Percentiles rank a stretch among this genome's conserved stretches.
phyloP scores from a whole-genome alignment of 2,797 vertebrate genomes.

The Lacerta agilis region DNA sequence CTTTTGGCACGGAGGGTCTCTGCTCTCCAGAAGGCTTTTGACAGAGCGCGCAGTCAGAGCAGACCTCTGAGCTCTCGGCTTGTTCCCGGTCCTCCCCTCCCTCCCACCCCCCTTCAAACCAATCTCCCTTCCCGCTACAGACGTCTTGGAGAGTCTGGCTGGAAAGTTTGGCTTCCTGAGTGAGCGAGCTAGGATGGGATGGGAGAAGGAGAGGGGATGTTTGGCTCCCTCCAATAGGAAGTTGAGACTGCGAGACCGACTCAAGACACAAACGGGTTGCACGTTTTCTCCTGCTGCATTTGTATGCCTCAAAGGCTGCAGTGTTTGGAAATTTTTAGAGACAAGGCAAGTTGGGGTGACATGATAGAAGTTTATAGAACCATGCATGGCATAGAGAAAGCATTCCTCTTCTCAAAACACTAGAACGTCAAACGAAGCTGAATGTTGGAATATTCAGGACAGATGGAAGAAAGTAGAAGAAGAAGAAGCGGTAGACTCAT shows the following conservation, averaged over 20 bases:
- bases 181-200: background rate
- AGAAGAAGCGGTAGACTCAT: too few relatives aligned
- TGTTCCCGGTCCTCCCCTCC: constrained; percentile 23
- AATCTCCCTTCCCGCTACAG: background rate
- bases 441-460: too few relatives aligned
- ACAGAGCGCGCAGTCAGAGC: background rate
- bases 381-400: too few relatives aligned
- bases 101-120: background rate
- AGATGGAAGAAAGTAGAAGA: too few relatives aligned
- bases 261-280: background rate
- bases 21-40: background rate
- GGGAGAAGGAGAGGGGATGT: too few relatives aligned
- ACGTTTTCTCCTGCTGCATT: background rate
- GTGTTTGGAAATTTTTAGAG: too few relatives aligned
- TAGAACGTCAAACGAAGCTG: too few relatives aligned
- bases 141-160: constrained; percentile 31
- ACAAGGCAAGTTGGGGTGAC: too few relatives aligned
- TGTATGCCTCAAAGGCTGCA: background rate
- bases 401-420: too few relatives aligned
- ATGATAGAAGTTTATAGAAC: too few relatives aligned
- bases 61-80: background rate
- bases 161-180: background rate
- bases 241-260: background rate
- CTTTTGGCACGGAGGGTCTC: background rate
- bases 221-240: background rate